These are phyloP conservation scores for Sinonovacula constricta DNA, from an alignment of 1,140 invertebrate species.

Conservation along the genomic window DNA sequence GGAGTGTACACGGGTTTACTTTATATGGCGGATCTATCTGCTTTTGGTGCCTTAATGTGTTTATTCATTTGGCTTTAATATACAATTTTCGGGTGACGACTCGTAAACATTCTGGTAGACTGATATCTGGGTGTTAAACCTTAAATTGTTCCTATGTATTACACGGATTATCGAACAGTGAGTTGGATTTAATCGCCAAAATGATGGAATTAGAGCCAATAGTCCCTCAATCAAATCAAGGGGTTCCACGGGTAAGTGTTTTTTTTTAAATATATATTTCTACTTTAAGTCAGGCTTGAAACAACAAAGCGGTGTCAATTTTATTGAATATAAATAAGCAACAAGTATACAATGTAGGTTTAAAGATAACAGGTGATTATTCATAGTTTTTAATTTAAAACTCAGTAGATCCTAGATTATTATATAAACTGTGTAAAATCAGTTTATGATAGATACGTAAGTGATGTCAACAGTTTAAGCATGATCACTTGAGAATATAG, in stretches of 20 bases:
- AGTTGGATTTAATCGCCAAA: constrained; percentile 47
- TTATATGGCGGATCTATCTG: constrained; percentile 23
- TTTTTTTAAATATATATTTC: constrained; percentile 1
- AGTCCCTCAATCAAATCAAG: constrained; percentile 47
- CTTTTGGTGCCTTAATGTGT: constrained; percentile 16
- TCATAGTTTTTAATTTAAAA: background rate
- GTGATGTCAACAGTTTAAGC: too few species aligned
- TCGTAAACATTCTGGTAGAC: background rate
- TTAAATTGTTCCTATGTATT: constrained; percentile 25
- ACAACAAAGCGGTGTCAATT: background rate
- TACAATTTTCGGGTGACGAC: background rate
- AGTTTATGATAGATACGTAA: background rate
- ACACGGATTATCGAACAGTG: constrained; percentile 46
- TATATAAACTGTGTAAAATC: background rate
- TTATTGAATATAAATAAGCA: constrained; percentile 3
- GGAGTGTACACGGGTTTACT: background rate
- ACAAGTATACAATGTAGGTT: background rate
- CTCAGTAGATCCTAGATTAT: background rate
- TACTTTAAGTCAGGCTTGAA: background rate
- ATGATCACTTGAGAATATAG: too few species aligned
- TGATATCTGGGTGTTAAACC: background rate
- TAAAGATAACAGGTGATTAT: background rate
- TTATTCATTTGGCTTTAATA: background rate
- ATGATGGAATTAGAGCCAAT: constrained; percentile 69
- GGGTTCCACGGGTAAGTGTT: constrained; percentile 62